Conservation (phyloP, 2,797 vertebrate genomes). For the Paramormyrops hopkinsi region DNA sequence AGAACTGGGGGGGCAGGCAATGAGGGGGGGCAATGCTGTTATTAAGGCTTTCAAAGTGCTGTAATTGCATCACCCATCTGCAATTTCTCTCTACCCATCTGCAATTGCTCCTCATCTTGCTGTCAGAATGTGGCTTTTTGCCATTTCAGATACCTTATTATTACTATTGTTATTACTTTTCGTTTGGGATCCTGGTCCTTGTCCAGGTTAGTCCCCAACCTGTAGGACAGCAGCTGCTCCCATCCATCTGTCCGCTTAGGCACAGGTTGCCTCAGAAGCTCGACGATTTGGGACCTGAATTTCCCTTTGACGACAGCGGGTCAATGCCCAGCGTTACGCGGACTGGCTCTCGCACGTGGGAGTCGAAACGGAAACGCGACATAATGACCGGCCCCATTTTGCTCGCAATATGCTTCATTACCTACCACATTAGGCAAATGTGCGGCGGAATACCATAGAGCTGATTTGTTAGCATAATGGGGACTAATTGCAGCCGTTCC, state of each 20-base stretch:
- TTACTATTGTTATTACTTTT: neutral
- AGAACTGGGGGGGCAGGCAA: neutral
- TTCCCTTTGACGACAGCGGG: neutral
- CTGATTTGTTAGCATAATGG: conserved; percentile 51
- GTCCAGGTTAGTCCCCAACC: neutral
- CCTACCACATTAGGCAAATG: conserved; percentile 51
- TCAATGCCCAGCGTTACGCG: neutral
- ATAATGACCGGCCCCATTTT: conserved; percentile 34
- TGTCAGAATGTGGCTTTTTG: neutral
- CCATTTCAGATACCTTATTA: neutral
- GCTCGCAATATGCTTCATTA: conserved; percentile 44
- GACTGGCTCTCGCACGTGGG: neutral
- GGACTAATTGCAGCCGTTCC: conserved; percentile 53
- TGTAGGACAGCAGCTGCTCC: conserved; percentile 3
- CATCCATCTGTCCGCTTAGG: neutral
- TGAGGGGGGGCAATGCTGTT: neutral
- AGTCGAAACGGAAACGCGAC: neutral
- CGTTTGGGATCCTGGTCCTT: neutral
- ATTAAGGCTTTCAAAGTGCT: conserved; percentile 5
- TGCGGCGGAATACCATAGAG: conserved; percentile 40
- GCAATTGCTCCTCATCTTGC: neutral
- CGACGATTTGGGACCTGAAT: neutral
- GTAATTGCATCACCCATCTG: conserved; percentile 13
- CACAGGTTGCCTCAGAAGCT: neutral
- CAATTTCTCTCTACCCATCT: neutral